Conservation (phyloP, 1,140 invertebrate species). For the Achroia grisella region DNA sequence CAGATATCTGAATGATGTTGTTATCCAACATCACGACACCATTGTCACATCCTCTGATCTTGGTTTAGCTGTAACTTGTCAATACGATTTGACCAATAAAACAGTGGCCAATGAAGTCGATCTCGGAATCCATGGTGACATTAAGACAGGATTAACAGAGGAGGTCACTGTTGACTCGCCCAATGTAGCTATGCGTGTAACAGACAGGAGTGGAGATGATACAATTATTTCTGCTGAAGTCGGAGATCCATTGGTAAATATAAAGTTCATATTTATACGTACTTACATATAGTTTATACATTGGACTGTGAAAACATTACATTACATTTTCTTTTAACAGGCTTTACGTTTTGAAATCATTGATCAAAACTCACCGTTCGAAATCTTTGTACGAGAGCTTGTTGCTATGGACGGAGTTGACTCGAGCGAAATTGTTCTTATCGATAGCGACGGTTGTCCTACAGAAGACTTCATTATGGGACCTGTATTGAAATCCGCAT, state of each 20-base stretch:
- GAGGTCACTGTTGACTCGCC: conserved; percentile 93
- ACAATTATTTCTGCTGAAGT: conserved; percentile 89
- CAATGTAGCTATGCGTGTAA: conserved; percentile 95
- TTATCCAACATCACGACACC: conserved; percentile 95
- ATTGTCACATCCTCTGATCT: conserved; percentile 96
- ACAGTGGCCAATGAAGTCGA: conserved; percentile 94
- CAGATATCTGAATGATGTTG: conserved; percentile 89
- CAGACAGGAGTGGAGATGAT: conserved; percentile 86
- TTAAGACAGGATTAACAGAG: conserved; percentile 84
- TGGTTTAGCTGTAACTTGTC: conserved; percentile 92
- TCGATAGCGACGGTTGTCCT: conserved; percentile 93
- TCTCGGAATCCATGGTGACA: conserved; percentile 89
- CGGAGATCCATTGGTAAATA: conserved; percentile 84
- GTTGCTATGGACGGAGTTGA: conserved; percentile 96
- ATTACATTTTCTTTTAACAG: conserved; percentile 27
- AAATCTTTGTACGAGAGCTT: conserved; percentile 94
- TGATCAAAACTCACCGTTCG: conserved; percentile 93
- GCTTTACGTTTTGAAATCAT: conserved; percentile 94
- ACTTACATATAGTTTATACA: no score
- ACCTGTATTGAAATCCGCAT: conserved; percentile 86
- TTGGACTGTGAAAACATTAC: background rate
- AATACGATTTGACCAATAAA: conserved; percentile 95
- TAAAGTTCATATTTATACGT: conserved; percentile 4
- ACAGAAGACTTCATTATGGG: conserved; percentile 96
- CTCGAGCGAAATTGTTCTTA: conserved; percentile 92